Conservation (phyloP, 2,888 invertebrate genomes). For the Cheilosia soror region DNA sequence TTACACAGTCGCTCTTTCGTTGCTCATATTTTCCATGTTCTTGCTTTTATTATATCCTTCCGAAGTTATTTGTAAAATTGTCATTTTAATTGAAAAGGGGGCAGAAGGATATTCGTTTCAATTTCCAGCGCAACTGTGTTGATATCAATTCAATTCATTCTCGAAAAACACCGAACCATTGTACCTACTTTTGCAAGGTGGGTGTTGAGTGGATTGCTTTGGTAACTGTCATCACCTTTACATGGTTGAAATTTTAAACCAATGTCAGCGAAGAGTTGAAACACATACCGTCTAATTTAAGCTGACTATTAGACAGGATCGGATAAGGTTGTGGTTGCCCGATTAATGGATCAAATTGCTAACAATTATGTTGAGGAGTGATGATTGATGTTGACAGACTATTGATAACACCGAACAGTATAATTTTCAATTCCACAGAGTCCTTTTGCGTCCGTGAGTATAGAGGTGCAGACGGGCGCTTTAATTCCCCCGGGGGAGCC, state of each 20-base stretch:
- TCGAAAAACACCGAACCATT: constrained; percentile 48
- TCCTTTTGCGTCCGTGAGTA: constrained; percentile 32
- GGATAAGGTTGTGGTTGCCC: constrained; percentile 54
- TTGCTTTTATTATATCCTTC: constrained; percentile 59
- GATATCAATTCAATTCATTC: constrained; percentile 60
- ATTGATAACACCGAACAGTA: constrained; percentile 24
- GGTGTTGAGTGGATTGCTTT: constrained; percentile 22
- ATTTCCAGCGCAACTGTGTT: constrained; percentile 29
- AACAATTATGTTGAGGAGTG: constrained; percentile 26
- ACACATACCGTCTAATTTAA: constrained; percentile 37
- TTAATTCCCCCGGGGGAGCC: neutral
- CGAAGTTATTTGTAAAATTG: constrained; percentile 68
- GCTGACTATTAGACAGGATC: neutral
- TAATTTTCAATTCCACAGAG: constrained; percentile 40
- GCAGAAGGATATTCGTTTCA: constrained; percentile 59
- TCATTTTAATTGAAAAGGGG: constrained; percentile 67
- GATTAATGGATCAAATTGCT: constrained; percentile 16
- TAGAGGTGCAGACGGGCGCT: constrained; percentile 17
- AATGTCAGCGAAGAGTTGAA: constrained; percentile 20
- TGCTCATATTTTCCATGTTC: constrained; percentile 64
- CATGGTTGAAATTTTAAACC: constrained; percentile 11
- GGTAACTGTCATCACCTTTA: constrained; percentile 58
- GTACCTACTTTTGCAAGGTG: constrained; percentile 1
- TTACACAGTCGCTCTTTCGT: constrained; percentile 48
- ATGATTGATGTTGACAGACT: constrained; percentile 40